Conservation (phyloP, 2,797 vertebrate species). For the Poecilia gillii region DNA sequence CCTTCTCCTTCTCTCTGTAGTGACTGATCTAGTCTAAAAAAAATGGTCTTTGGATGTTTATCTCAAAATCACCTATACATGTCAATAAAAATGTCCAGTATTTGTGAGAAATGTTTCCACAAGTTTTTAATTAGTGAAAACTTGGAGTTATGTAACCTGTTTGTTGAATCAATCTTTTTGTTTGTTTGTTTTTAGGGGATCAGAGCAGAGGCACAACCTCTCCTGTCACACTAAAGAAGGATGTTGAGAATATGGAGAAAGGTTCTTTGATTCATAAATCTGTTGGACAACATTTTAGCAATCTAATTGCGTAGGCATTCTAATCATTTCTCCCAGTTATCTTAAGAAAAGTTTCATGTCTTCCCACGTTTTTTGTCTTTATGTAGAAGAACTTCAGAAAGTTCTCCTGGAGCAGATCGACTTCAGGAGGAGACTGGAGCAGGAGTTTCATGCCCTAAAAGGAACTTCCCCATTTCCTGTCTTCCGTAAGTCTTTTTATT, state of each 20-base stretch:
- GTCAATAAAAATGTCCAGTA: not conserved
- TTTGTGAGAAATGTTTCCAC: not conserved
- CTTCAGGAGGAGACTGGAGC: conserved; percentile 93
- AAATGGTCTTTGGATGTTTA: not conserved
- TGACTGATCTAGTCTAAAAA: not conserved
- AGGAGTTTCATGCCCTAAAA: conserved; percentile 97
- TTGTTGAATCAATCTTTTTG: not conserved
- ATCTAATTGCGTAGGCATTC: not conserved
- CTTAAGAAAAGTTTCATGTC: not conserved
- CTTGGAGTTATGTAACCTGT: not conserved
- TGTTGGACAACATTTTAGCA: not conserved
- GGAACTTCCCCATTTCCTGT: conserved; percentile 94
- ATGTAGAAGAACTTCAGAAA: conserved; percentile 97
- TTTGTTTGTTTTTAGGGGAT: conserved; percentile 81
- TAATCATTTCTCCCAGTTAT: not conserved
- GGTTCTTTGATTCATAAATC: conserved; percentile 41
- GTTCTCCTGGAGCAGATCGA: conserved; percentile 98
- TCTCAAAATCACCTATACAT: not conserved
- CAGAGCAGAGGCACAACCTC: conserved; percentile 87
- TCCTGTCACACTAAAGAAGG: conserved; percentile 92
- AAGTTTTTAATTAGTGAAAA: not conserved
- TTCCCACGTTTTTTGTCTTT: conserved; percentile 16
- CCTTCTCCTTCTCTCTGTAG: not conserved
- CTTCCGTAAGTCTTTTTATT: conserved; percentile 88
- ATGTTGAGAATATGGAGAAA: conserved; percentile 98